A percentile compares a stretch with the other conserved stretches of the same genome.
These are phyloP conservation scores for Nebria salina DNA, from an alignment of 2,888 invertebrate species.

Conservation along the genomic window DNA sequence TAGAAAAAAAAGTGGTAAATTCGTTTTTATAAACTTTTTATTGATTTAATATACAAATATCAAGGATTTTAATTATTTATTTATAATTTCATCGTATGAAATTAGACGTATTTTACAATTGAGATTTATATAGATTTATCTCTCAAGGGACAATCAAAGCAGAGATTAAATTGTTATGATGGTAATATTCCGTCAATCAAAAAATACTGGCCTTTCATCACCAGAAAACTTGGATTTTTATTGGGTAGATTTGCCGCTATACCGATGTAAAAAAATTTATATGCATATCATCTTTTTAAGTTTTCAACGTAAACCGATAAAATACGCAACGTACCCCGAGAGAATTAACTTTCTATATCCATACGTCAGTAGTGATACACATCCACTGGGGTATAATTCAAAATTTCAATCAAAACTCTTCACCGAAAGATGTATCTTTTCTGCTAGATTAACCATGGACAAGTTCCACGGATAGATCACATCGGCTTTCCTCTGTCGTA, in stretches of 20 bases:
- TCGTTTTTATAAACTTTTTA: background rate
- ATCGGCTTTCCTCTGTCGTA: background rate
- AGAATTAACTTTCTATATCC: constrained; percentile 39
- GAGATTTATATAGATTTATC: background rate
- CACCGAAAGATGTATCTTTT: constrained; percentile 40
- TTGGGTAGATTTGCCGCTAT: constrained; percentile 9
- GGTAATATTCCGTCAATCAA: constrained; percentile 37
- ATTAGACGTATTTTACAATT: background rate
- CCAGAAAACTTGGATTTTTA: constrained; percentile 19
- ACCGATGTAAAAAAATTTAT: constrained; percentile 24
- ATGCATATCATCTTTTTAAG: constrained; percentile 31
- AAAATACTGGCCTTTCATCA: constrained; percentile 6
- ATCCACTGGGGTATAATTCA: constrained; percentile 41
- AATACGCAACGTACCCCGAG: constrained; percentile 29
- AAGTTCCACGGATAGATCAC: constrained; percentile 30
- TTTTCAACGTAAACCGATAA: constrained; percentile 35
- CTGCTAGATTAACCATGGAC: constrained; percentile 40
- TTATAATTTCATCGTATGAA: background rate
- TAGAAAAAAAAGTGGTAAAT: too few species aligned
- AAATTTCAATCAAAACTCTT: constrained; percentile 46
- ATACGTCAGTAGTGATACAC: constrained; percentile 32
- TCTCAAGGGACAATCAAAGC: background rate
- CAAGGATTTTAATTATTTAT: background rate
- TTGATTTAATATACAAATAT: background rate
- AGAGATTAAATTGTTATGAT: constrained; percentile 37